These are phyloP conservation scores for Heteromyza rotundicornis DNA, from an alignment of 2,888 invertebrate species.

Conservation along the genomic window DNA sequence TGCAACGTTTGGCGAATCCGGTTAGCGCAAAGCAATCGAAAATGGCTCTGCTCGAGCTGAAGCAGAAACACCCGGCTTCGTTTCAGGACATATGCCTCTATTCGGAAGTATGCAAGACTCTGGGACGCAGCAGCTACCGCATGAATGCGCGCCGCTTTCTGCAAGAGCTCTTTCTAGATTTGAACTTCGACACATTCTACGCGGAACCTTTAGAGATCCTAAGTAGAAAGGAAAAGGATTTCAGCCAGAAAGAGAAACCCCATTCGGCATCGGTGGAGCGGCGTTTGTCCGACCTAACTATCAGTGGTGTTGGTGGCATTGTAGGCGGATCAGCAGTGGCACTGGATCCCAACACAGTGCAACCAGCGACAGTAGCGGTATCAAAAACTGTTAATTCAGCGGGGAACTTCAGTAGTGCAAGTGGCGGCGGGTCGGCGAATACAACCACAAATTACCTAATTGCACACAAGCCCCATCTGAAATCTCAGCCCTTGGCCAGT, in stretches of 20 bases:
- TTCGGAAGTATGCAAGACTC: slow-evolving; percentile 84
- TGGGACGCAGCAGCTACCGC: slow-evolving; percentile 82
- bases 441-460: slow-evolving; percentile 17
- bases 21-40: slow-evolving; percentile 81
- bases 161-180: slow-evolving; percentile 91
- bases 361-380: slow-evolving; percentile 1
- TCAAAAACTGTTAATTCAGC: background rate
- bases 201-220: slow-evolving; percentile 65
- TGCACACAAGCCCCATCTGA: slow-evolving; percentile 47
- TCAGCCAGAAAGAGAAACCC: slow-evolving; percentile 17
- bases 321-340: background rate
- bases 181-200: slow-evolving; percentile 73
- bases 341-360: background rate
- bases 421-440: slow-evolving; percentile 2
- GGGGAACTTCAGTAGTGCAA: background rate
- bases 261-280: background rate
- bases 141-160: slow-evolving; percentile 84
- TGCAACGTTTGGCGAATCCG: slow-evolving; percentile 79
- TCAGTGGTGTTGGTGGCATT: background rate
- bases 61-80: slow-evolving; percentile 74
- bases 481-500: slow-evolving; percentile 62
- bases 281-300: background rate
- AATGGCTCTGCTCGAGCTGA: slow-evolving; percentile 77
- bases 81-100: slow-evolving; percentile 90
- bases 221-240: slow-evolving; percentile 46